These are phyloP conservation scores for Elephantulus edwardii DNA, from an alignment of 2,113 vertebrate genomes.

Conservation along the genomic window DNA sequence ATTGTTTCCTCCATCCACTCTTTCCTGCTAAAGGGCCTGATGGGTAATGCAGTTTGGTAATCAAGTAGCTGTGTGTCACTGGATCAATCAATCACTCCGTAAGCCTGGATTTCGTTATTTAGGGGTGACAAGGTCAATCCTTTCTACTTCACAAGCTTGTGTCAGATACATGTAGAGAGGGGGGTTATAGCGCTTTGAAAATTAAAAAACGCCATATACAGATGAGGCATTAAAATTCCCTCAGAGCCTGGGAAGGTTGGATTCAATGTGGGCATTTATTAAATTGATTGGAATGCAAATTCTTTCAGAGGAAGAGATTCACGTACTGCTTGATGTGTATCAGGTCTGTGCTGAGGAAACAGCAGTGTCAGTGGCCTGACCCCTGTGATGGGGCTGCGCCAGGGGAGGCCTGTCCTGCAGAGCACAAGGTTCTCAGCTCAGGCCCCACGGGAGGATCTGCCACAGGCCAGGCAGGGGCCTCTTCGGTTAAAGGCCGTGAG, in stretches of 20 bases:
- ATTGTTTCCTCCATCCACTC: too few relatives aligned
- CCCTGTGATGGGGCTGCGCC: not conserved
- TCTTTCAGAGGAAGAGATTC: not conserved
- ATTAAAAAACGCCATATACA: not conserved
- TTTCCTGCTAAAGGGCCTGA: not conserved
- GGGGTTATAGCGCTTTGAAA: not conserved
- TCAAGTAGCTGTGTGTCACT: not conserved
- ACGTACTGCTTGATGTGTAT: fast-evolving
- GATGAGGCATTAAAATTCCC: not conserved
- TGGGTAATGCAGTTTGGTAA: too few relatives aligned
- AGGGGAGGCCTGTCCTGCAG: fast-evolving
- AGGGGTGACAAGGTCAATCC: too few relatives aligned
- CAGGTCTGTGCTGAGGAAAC: not conserved
- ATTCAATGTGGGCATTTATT: not conserved
- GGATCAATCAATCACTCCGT: not conserved
- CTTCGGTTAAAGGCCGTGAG: not conserved
- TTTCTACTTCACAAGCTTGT: not conserved
- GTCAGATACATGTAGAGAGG: not conserved
- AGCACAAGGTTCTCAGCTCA: not conserved
- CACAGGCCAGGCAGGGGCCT: not conserved
- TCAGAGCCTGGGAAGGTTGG: not conserved
- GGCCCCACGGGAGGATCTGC: too few relatives aligned
- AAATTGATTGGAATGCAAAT: not conserved
- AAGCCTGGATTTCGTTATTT: not conserved
- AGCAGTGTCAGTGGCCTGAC: not conserved